These are phyloP conservation scores for Lepeophtheirus nordmannii DNA, from an alignment of 2,888 invertebrate species.

Conservation along the genomic window DNA sequence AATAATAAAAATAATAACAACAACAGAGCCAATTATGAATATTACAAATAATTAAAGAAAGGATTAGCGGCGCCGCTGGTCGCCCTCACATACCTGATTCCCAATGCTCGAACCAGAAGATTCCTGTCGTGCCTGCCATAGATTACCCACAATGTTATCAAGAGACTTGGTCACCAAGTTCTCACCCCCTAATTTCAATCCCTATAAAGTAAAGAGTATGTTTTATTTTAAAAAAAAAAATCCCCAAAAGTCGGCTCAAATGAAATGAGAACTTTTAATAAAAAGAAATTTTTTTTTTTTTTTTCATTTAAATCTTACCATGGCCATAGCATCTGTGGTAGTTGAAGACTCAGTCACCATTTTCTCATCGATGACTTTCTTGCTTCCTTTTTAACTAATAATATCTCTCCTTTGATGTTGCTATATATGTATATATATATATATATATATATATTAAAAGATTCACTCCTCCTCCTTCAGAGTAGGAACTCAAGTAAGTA, in stretches of 20 bases:
- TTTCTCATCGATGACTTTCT: background rate
- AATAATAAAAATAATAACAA: too few species aligned
- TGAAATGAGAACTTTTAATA: background rate
- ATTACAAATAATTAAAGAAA: too few species aligned
- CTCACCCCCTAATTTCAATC: slow-evolving; percentile 10
- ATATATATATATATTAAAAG: background rate
- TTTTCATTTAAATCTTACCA: background rate
- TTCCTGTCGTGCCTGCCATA: slow-evolving; percentile 23
- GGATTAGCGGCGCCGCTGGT: too few species aligned
- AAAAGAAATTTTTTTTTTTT: background rate
- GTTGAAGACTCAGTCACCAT: background rate
- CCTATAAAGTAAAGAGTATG: too few species aligned
- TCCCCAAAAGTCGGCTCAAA: too few species aligned
- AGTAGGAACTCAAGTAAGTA: background rate
- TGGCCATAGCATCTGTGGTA: slow-evolving; percentile 4
- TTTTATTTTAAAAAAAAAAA: too few species aligned
- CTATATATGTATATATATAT: background rate
- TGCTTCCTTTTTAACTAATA: too few species aligned
- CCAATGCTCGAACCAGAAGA: slow-evolving; percentile 23
- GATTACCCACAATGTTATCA: slow-evolving; percentile 22
- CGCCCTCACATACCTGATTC: slow-evolving; percentile 20
- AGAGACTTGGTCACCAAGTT: slow-evolving; percentile 14
- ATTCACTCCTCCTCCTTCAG: background rate
- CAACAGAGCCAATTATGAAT: too few species aligned
- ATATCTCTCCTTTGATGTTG: too few species aligned